Evolutionary conservation across 2,113 vertebrate genomes (phyloP).

Genomic region (Oxygymnocypris stewartii): DNA sequence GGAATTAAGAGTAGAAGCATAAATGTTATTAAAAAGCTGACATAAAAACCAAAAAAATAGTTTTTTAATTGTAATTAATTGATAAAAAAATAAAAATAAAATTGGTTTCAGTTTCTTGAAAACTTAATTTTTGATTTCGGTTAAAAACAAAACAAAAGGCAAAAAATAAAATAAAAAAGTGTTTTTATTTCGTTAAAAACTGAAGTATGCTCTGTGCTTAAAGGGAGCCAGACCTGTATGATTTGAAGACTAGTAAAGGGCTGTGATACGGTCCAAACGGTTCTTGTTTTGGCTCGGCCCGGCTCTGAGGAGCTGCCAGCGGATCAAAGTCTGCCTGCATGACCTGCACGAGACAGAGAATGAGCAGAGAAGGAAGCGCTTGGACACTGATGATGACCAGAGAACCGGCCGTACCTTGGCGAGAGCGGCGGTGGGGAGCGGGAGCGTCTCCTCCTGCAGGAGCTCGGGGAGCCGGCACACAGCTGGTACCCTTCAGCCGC

Average conservation of each 20-base stretch:
- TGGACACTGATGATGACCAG: neutral
- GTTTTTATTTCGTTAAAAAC: neutral
- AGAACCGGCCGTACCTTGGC: neutral
- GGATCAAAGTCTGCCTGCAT: conserved; percentile 80
- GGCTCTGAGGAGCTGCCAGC: conserved; percentile 66
- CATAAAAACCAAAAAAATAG: too few relatives aligned
- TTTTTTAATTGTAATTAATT: too few relatives aligned
- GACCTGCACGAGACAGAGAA: conserved; percentile 70
- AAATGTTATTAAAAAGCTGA: too few relatives aligned
- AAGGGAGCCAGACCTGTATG: conserved; percentile 82
- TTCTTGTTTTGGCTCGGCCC: conserved; percentile 76
- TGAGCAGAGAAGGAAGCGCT: neutral
- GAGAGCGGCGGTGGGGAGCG: rapidly evolving
- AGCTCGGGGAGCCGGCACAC: conserved; percentile 80
- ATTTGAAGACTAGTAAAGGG: conserved; percentile 90
- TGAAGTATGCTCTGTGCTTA: neutral
- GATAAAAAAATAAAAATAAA: too few relatives aligned
- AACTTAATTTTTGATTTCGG: too few relatives aligned
- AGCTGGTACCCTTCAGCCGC: conserved; percentile 77
- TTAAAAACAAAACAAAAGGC: too few relatives aligned
- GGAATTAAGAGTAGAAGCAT: too few relatives aligned
- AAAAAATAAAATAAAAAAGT: too few relatives aligned
- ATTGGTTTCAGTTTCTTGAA: too few relatives aligned
- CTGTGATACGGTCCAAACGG: conserved; percentile 88
- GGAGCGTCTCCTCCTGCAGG: conserved; percentile 71